A percentile compares a stretch with the other conserved stretches of the same genome.
These are phyloP conservation scores for Lordiphosa fenestrarum DNA, from an alignment of 2,888 invertebrate species.

Conservation along the genomic window DNA sequence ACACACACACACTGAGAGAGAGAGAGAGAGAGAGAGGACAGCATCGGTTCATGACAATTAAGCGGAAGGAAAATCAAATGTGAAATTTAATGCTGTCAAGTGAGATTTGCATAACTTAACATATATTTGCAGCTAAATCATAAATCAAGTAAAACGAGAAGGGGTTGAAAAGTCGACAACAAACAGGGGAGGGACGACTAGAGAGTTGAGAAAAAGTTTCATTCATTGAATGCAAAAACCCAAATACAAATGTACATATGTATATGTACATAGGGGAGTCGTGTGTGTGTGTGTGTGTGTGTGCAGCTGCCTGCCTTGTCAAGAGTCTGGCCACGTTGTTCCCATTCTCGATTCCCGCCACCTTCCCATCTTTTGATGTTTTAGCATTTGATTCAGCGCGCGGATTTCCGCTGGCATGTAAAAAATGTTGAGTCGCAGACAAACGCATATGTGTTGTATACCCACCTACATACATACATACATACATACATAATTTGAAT, in stretches of 20 bases:
- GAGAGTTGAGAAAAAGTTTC: conserved; percentile 25
- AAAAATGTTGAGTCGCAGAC: conserved; percentile 43
- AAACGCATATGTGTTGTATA: conserved; percentile 2
- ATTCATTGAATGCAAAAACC: conserved; percentile 34
- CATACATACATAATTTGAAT: conserved; percentile 42
- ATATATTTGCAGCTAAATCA: conserved; percentile 20
- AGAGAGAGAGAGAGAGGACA: not conserved
- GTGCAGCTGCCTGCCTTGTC: conserved; percentile 24
- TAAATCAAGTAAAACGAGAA: conserved; percentile 5
- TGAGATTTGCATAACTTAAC: conserved; percentile 61
- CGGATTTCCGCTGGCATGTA: conserved; percentile 50
- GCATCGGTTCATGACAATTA: conserved; percentile 38
- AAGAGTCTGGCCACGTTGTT: conserved; percentile 44
- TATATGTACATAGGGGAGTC: conserved; percentile 5
- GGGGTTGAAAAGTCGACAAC: conserved; percentile 6
- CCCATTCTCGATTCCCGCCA: conserved; percentile 19
- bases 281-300: conserved; percentile 14
- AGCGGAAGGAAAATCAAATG: conserved; percentile 31
- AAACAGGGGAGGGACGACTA: conserved; percentile 5
- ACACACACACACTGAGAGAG: not conserved
- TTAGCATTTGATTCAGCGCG: conserved; percentile 31
- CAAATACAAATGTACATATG: conserved; percentile 36
- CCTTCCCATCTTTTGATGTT: conserved; percentile 26
- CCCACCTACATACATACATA: conserved; percentile 4
- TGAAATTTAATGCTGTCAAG: conserved; percentile 28